Evolutionary conservation across 2,797 vertebrate species (phyloP).

Genomic region (Hapalemur alaotrensis): DNA sequence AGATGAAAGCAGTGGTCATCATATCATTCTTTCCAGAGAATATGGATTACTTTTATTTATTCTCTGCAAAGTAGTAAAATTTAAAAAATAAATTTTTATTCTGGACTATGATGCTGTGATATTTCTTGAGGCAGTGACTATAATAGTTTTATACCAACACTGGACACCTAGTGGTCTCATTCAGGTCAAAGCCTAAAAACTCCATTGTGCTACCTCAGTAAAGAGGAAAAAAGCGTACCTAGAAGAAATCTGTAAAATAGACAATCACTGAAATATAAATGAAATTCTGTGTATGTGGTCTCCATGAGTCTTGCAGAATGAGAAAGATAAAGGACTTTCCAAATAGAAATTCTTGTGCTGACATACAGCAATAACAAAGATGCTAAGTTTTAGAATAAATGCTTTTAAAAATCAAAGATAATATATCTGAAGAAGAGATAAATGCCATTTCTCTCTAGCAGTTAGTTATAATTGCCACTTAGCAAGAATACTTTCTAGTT

Average conservation of each 20-base stretch:
- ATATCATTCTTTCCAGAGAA: background rate
- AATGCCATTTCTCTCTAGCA: background rate
- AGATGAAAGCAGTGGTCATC: conserved; percentile 25
- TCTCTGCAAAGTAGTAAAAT: conserved; percentile 39
- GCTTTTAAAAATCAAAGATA: conserved; percentile 24
- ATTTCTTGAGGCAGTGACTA: conserved; percentile 44
- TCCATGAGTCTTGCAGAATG: conserved; percentile 12
- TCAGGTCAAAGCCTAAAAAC: conserved; percentile 21
- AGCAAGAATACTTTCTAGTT: background rate
- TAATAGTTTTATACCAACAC: conserved; percentile 55
- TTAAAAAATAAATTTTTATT: conserved; percentile 25
- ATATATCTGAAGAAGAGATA: background rate
- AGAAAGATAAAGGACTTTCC: conserved; percentile 14
- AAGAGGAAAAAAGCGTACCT: background rate
- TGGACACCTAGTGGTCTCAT: conserved; percentile 16
- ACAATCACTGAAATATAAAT: background rate
- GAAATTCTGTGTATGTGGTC: background rate
- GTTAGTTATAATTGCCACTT: background rate
- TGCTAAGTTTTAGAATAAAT: conserved; percentile 38
- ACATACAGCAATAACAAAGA: conserved; percentile 39
- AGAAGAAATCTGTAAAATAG: conserved; percentile 7
- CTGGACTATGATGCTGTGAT: background rate
- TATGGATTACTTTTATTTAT: conserved; percentile 15
- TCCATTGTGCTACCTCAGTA: background rate
- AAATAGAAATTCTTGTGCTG: background rate